A percentile compares a stretch with the other conserved stretches of the same genome.
Evolutionary conservation across 2,888 invertebrate genomes (phyloP).

Genomic region (Eupithecia centaureata): DNA sequence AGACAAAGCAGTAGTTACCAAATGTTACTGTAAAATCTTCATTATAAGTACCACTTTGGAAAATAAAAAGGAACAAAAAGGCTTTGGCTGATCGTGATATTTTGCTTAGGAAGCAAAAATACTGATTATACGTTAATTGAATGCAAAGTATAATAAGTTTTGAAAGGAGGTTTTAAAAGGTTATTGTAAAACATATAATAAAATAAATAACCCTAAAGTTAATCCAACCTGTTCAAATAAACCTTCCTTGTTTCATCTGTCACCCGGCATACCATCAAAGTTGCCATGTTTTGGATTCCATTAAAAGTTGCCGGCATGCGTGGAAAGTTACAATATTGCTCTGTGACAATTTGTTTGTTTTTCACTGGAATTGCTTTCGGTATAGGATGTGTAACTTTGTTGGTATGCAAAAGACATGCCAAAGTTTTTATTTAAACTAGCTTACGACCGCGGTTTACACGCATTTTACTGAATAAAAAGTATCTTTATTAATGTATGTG

Average conservation of each 20-base stretch:
- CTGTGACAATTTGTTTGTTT: conserved; percentile 14
- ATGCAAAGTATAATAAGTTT: background rate
- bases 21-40: too few relatives aligned
- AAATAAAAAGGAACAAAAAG: too few relatives aligned
- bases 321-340: conserved; percentile 25
- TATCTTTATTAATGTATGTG: too few relatives aligned
- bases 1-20: too few relatives aligned
- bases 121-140: background rate
- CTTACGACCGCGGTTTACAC: too few relatives aligned
- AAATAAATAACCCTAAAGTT: conserved; percentile 9
- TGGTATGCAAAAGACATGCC: background rate
- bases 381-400: background rate
- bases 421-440: too few relatives aligned
- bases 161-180: too few relatives aligned
- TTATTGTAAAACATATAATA: conserved; percentile 1
- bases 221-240: conserved; percentile 27
- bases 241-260: conserved; percentile 26
- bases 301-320: conserved; percentile 37
- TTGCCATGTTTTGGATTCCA: conserved; percentile 36
- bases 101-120: too few relatives aligned
- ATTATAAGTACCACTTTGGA: too few relatives aligned
- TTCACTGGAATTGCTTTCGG: background rate
- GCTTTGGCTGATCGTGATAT: too few relatives aligned
- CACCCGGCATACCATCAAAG: conserved; percentile 31
- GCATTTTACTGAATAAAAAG: too few relatives aligned